These are phyloP conservation scores for Phlogophora meticulosa DNA, from an alignment of 2,888 invertebrate species.

Conservation along the genomic window DNA sequence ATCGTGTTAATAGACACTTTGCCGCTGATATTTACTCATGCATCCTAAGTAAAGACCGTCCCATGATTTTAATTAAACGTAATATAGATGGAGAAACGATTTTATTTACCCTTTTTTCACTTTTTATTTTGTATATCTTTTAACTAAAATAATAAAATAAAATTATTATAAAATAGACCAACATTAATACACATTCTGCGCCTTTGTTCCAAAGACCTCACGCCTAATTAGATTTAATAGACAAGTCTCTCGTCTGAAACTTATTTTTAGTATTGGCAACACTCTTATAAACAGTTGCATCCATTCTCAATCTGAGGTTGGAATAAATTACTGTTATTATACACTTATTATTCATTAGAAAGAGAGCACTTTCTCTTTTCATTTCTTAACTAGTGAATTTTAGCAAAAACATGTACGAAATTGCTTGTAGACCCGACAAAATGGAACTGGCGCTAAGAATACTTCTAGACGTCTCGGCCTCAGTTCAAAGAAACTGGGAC, in stretches of 20 bases:
- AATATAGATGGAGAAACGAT: neutral
- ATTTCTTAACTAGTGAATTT: conserved; percentile 34
- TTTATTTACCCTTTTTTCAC: conserved; percentile 6
- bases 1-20: conserved; percentile 18
- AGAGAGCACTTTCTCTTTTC: conserved; percentile 60
- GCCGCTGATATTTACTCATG: conserved; percentile 25
- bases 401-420: conserved; percentile 27
- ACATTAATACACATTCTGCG: neutral
- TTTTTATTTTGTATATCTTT: conserved; percentile 1
- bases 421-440: conserved; percentile 4
- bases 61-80: conserved; percentile 28
- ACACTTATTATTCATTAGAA: conserved; percentile 62
- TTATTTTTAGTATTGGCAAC: conserved; percentile 60
- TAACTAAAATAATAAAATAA: conserved; percentile 5
- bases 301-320: conserved; percentile 52
- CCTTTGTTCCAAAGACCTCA: conserved; percentile 20
- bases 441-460: neutral
- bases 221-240: conserved; percentile 42
- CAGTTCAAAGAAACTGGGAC: neutral
- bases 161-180: conserved; percentile 6
- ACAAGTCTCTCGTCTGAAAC: conserved; percentile 26
- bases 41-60: conserved; percentile 16
- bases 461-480: neutral
- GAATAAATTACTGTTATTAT: conserved; percentile 59
- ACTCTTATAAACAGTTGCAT: conserved; percentile 57